Percentiles rank a stretch among this genome's conserved stretches.
Evolutionary conservation across 2,113 vertebrate species (phyloP).

Genomic region (Daphoenositta chrysoptera): DNA sequence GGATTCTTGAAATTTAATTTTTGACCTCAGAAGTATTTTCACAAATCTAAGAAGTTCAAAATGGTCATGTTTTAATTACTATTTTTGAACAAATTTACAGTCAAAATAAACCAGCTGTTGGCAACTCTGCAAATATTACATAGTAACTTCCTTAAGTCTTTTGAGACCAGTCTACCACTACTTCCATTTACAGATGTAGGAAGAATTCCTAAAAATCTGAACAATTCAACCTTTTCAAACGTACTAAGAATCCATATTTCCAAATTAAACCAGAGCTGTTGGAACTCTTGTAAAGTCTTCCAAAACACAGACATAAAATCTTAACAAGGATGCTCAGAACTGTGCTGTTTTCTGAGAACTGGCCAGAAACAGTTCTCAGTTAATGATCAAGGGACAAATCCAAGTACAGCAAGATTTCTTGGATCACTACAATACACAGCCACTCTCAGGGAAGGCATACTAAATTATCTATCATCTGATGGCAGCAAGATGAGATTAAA

Average conservation of each 20-base stretch:
- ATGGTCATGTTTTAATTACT: neutral
- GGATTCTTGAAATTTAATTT: neutral
- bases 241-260: neutral
- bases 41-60: neutral
- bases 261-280: neutral
- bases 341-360: neutral
- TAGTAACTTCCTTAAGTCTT: neutral
- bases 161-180: neutral
- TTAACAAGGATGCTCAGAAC: neutral
- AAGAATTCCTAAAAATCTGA: neutral
- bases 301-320: neutral
- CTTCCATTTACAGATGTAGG: neutral
- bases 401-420: neutral
- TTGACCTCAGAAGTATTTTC: neutral
- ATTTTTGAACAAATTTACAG: neutral
- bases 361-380: neutral
- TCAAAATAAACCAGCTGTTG: neutral
- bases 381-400: neutral
- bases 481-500: neutral
- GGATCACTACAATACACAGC: neutral
- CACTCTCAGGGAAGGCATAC: neutral
- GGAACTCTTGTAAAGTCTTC: neutral
- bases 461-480: neutral
- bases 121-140: neutral
- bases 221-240: neutral